Base-by-base conservation (phyloP, 2,797 vertebrate genomes). In the Chanos chanos region DNA sequence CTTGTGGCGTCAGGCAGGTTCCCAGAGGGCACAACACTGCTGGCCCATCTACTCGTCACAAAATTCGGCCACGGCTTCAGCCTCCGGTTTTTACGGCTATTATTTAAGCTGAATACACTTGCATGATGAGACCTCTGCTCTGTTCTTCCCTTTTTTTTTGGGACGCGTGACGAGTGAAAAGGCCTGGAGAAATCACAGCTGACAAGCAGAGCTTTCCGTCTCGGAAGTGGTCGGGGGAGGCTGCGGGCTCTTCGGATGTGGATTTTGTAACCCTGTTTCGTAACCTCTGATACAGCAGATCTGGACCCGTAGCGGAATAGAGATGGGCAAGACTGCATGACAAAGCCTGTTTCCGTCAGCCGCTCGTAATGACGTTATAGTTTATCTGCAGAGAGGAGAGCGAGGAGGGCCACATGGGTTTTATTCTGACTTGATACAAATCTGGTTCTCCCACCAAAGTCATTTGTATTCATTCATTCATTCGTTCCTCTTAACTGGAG, bases 301-400 rank as follows among this genome's bases (percentile, higher is more conserved):
- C 69, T 30, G 66, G 56, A 65, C 69, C 72, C 63, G 80, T 41
- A 2, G 61, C 54, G 22, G 51, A 78, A 78, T 36, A 22, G 22
- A 68, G 76, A 76, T 70, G 64, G 71, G 66, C 76, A 75, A 70
- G 76, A 66, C 68, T 74, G 77, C 74, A 78, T 66, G 77, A 68
- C 76, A 79, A 61, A 66, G 48, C 10, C 45, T 19, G 66, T 84
- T 78, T 83, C 54, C 73, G 47, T 80, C 80, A 74, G 75, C 74
- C 70, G 30, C 33, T 49, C 66, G 77, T 65, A 61, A 73, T 81
- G 77, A 81, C 73, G 58, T 76, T 72, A 67, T 68, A 56, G 68
- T 77, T 76, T 41, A 49, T 73, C 68, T 36, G 62, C 37, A 19
- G 28, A 6, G 16, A 31, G 22, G n/a, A n/a, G n/a, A 19, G 13